Evolutionary conservation across 1,140 invertebrate genomes (phyloP), one percentile per base, ranked within the genome.

Genomic region (Habropoda laboriosa): DNA sequence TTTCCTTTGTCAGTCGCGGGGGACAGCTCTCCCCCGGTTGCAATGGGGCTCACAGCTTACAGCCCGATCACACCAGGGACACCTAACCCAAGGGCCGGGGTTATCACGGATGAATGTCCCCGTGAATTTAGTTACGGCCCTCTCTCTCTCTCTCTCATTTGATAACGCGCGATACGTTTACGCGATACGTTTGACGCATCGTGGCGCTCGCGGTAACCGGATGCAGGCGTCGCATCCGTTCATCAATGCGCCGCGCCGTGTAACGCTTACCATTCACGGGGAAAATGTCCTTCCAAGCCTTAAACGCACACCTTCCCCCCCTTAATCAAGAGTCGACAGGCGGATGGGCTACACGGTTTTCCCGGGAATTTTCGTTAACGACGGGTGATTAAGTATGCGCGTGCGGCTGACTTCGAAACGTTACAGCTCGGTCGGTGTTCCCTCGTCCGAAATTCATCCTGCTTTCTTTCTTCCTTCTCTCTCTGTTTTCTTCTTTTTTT

Each of bases 361-460:
- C 42, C 5, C 21, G 45, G 40, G 42, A 73, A 73, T 74, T 64
- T 51, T 63, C 45, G 58, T 74, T 74, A 74, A 74, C 72, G 72
- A 27, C 45, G 21, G 60, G 35, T 64, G 72, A 74, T 74, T 74
- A 74, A 74, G 42, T 64, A 64, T 64, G 58, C 72, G 72, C 58
- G 47, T 64, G 71, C 58, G 32, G 42, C 57, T 73, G 71, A 63
- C 57, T 73, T 73, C 71, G 71, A 49, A 73, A 73, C 71, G 71
- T 73, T 73, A 38, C n/a, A 63, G 18, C 30, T 35, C 16, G 5
- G n/a, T n/a, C 8, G 32, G 12, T 49, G 16, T 38, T 24, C 70
- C 12, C 24, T 32, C 24, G 24, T 35, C 18, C 30, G 27, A 27
- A 21, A 67, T 67, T 49, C n/a, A n/a, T n/a, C n/a, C n/a, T n/a